Evolutionary conservation across 2,113 vertebrate species (phyloP), one percentile per base, ranked within the genome.

Genomic region (Procavia capensis): DNA sequence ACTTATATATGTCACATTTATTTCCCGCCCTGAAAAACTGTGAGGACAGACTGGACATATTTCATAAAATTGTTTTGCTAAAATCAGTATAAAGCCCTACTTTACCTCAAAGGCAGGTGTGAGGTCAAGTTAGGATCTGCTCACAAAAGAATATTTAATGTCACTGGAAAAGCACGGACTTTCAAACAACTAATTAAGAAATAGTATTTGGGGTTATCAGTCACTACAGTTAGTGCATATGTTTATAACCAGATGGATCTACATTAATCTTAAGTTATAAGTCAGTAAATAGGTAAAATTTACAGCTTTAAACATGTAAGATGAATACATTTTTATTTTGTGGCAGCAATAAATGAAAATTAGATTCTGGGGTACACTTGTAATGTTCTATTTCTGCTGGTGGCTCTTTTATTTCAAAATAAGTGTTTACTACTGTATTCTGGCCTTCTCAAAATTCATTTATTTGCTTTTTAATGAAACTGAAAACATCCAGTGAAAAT

Each of bases 241-340:
- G 1, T 93, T 93, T 88, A 29, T 78, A 82, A 41, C 4, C 17
- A 9, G 34, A 85, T 14, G 76, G 9, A 64, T 43, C 22, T 81
- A 88, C 2, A 66, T 14, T 50, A 81, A 63, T 82, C 85, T 2
- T 45, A 36, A 89, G 10, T 47, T 92, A 88, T 86, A 59, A 39
- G 39, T 50, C 74, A 66, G 39, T 47, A 64, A 81, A 80, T 82
- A 11, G 9, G 13, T 47, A 80, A 92, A 7, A 50, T 81, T 74
- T 70, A 87, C 14, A 91, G 85, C 27, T 76, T 85, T 78, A 41
- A 5, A 61, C 20, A 25, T n/a, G 64, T 78, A 79, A 80, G 59
- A 66, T 66, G 85, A 76, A 43, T 61, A 63, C 22, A 34, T 75
- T 90, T 96, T 87, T 90, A 80, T 95, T 86, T 85, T 90, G n/a